phyloP scores from a whole-genome alignment of 2,113 vertebrate genomes.

The Eurypyga helias region DNA sequence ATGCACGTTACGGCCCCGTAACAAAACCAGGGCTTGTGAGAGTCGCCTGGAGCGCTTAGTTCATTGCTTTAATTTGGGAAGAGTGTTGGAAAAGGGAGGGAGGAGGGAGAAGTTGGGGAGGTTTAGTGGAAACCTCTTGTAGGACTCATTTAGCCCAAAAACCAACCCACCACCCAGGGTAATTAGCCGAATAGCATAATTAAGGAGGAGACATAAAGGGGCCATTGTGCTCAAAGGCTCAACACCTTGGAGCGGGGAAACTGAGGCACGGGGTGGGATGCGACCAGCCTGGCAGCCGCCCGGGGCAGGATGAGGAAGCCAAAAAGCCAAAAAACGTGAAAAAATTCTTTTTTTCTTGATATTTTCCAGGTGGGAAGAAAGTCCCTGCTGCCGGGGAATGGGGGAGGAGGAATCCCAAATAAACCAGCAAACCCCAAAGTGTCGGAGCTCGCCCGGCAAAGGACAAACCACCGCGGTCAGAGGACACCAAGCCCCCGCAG shows the following conservation, averaged over 20 bases:
- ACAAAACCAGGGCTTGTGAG: constrained; percentile 29
- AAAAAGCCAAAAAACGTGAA: background rate
- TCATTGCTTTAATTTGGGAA: constrained; percentile 10
- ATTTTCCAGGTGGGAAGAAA: background rate
- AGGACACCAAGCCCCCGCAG: background rate
- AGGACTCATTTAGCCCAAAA: constrained; percentile 20
- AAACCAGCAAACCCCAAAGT: background rate
- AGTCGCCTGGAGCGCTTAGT: constrained; percentile 10
- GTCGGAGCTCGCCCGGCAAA: background rate
- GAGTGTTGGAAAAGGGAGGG: constrained; percentile 43
- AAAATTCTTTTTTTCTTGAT: background rate
- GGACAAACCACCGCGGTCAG: accelerated
- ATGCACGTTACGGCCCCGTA: background rate
- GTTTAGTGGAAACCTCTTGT: constrained; percentile 15
- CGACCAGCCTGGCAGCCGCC: background rate
- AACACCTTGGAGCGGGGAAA: background rate
- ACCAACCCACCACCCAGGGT: background rate
- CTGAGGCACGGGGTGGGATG: background rate
- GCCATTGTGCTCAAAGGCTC: background rate
- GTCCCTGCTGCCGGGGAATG: background rate
- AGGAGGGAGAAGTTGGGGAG: background rate
- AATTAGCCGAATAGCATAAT: constrained; percentile 63
- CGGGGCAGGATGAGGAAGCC: accelerated
- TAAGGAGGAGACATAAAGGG: constrained; percentile 44
- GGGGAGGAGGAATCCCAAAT: background rate